These are phyloP conservation scores for Drosophila paracracens DNA, from an alignment of 2,888 invertebrate species.

Conservation along the genomic window DNA sequence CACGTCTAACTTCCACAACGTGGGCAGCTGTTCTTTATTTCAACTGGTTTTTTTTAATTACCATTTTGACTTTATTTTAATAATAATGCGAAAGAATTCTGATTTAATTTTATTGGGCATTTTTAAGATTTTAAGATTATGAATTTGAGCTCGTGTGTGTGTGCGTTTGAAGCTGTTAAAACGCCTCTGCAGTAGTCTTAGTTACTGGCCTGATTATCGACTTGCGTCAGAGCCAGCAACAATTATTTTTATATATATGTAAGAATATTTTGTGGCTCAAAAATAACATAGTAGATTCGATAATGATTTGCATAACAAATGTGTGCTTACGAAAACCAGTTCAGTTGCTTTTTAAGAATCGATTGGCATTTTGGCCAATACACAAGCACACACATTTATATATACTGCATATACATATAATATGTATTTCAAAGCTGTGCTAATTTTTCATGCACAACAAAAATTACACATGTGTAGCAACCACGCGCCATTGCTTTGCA, in stretches of 20 bases:
- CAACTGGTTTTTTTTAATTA: background rate
- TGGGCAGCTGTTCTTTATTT: conserved; percentile 2
- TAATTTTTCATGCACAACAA: conserved; percentile 62
- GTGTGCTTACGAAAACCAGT: conserved; percentile 62
- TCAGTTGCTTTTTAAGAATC: conserved; percentile 62
- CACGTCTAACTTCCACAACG: background rate
- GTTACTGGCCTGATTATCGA: conserved; percentile 22
- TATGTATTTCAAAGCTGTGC: conserved; percentile 53
- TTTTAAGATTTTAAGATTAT: conserved; percentile 3
- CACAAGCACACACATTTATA: conserved; percentile 15
- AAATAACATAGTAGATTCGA: conserved; percentile 29
- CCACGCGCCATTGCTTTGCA: conserved; percentile 41
- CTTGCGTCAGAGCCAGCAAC: conserved; percentile 48
- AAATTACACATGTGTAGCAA: conserved; percentile 66
- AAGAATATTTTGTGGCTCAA: conserved; percentile 18
- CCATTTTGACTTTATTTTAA: conserved; percentile 6
- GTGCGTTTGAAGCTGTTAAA: conserved; percentile 2
- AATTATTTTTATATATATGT: conserved; percentile 6
- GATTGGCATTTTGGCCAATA: conserved; percentile 48
- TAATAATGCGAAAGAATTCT: conserved; percentile 6
- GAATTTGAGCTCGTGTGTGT: background rate
- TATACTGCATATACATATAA: conserved; percentile 32
- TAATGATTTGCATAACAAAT: conserved; percentile 64
- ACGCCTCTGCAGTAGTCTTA: conserved; percentile 25
- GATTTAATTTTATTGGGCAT: background rate